Percentiles rank a stretch among this genome's conserved stretches.
These are phyloP conservation scores for Caretta caretta DNA, from an alignment of 2,113 vertebrate genomes.

Conservation along the genomic window DNA sequence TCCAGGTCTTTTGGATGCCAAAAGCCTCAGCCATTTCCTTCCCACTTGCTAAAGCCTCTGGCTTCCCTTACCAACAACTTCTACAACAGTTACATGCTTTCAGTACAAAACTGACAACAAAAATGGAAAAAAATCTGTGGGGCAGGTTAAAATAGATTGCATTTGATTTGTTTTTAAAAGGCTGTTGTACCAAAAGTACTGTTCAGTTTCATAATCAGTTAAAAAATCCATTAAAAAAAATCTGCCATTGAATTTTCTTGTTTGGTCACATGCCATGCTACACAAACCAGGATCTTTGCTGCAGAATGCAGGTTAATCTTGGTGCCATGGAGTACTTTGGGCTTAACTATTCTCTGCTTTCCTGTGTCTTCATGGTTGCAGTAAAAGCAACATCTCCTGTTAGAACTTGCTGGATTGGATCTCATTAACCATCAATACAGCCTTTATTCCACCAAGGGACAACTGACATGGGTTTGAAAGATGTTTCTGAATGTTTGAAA, in stretches of 20 bases:
- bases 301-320: not conserved
- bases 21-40: not conserved
- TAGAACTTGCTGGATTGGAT: not conserved
- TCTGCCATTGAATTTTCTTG: not conserved
- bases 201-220: not conserved
- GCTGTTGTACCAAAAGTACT: not conserved
- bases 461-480: not conserved
- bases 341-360: rapidly evolving
- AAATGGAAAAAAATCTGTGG: not conserved
- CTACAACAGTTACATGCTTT: not conserved
- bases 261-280: not conserved
- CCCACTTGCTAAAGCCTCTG: not conserved
- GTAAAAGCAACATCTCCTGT: not conserved
- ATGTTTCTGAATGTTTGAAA: not conserved
- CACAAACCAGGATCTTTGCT: not conserved
- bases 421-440: not conserved
- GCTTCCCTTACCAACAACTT: not conserved
- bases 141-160: not conserved
- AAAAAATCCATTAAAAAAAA: not conserved
- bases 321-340: rapidly evolving
- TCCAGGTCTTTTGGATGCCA: not conserved
- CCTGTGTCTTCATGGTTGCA: not conserved
- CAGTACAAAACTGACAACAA: not conserved
- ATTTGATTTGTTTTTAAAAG: rapidly evolving
- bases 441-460: not conserved